phyloP scores from a whole-genome alignment of 2,113 vertebrate species.

The Willisornis vidua region DNA sequence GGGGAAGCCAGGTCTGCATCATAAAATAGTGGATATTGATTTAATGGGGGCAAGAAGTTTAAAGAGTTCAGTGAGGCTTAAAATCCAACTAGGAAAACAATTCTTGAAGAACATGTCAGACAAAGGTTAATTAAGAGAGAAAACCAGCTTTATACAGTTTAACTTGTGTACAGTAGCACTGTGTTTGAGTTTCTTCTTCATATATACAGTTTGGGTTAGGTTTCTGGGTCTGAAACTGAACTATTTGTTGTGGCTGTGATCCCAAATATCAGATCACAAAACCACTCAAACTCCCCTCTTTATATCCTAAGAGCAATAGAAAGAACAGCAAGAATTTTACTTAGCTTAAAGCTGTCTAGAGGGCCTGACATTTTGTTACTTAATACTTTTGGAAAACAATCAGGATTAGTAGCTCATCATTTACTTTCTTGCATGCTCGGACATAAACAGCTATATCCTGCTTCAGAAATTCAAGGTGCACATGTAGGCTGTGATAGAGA shows the following conservation, averaged over 20 bases:
- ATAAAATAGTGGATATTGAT: background rate
- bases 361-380: background rate
- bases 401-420: background rate
- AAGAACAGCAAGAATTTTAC: background rate
- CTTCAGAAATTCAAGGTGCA: background rate
- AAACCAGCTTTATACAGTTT: constrained; percentile 5
- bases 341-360: background rate
- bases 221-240: background rate
- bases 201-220: background rate
- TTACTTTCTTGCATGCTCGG: background rate
- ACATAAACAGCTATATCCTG: background rate
- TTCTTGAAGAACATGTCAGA: background rate
- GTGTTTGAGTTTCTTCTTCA: constrained; percentile 11
- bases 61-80: constrained; percentile 13
- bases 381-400: background rate
- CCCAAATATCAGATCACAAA: background rate
- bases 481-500: background rate
- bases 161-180: background rate
- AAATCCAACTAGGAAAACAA: constrained; percentile 15
- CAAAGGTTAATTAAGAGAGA: constrained; percentile 31
- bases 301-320: background rate
- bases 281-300: background rate
- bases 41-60: constrained; percentile 14
- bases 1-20: background rate
- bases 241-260: background rate